Evolutionary conservation across 2,888 invertebrate species (phyloP), one percentile per base, ranked within the genome.

Genomic region (Plebejus anna): DNA sequence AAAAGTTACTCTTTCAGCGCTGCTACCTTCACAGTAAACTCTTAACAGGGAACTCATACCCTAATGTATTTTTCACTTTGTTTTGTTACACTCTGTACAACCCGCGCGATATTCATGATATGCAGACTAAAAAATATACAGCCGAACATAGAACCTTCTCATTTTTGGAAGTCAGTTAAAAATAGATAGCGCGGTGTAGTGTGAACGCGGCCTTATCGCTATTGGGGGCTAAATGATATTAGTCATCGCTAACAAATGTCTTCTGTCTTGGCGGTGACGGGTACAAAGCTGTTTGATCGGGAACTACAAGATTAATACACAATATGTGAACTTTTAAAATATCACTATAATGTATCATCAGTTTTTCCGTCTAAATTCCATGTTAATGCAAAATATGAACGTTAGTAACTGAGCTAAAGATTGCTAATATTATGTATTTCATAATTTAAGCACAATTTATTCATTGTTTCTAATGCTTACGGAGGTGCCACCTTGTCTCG

Each of bases 191-290:
- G 61, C 61, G 61, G 22, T 28, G 59, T 42, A 66, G 76, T 76
- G 76, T 72, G 7, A 36, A 57, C 28, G 9, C 76, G 5, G 71
- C 76, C 57, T 71, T 71, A 76, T 16, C 59, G 28, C 28, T 76
- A 76, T 76, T 76, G 76, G 76, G 72, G 71, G 71, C 76, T 42
- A 76, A 72, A 76, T 76, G 38, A 76, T 80, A 79, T 80, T 79
- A 78, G 78, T 80, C 78, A 79, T 72, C 76, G 77, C 77, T 77
- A 77, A 76, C 76, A 76, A 76, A 78, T 78, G 75, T 73, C 76
- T 71, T 78, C 75, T 76, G 77, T 78, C 77, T 79, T 71, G 77
- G 55, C 61, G 36, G 51, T 76, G 76, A 71, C 77, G 75, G 28
- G 71, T 59, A 76, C 76, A 76, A 72, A 76, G 76, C 76, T 72